Evolutionary conservation across 2,113 vertebrate genomes (phyloP), one percentile per base, ranked within the genome.

Genomic region (Dasypus novemcinctus): DNA sequence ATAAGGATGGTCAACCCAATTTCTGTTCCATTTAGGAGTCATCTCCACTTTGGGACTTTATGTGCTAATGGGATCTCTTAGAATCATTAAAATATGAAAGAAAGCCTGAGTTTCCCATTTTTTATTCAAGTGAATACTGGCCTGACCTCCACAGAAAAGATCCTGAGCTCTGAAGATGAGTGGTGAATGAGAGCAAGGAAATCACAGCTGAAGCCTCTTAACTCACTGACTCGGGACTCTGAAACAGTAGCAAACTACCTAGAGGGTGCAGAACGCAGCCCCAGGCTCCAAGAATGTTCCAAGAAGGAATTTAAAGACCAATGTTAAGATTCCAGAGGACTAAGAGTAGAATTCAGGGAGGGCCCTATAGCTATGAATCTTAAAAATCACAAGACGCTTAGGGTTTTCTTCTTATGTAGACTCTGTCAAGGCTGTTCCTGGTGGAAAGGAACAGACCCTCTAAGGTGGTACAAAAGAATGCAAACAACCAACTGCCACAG

Each of bases 121-220:
- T 72, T 14, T 15, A 93, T 85, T 96, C 54, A 96, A 96, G 23
- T 13, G 81, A 61, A 92, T 96, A 96, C 33, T 81, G 29, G 54
- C 90, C 41, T 93, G n/a, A 95, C 14, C 5, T 38, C 90, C 14
- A 61, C 54, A 94, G 91, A 92, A 94, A 57, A 82, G 4, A 93
- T 91, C 29, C 1, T 61, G 43, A 12, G 21, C 89, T 97, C 95
- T 90, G 43, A 79, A 95, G 93, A 91, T 5, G 97, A 59, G 64
- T n/a, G 7, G 33, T 75, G 52, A 87, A 71, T 0, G 0, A 66
- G 5, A 18, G 52, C 5, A 5, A 36, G 89, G 43, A 43, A 91
- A 87, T 21, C 66, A 13, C 78, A 33, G 9, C 64, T 66, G 81
- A 78, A 80, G 36, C 74, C 33, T 66, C 76, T 68, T 13, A 91